Conservation (phyloP, 2,888 invertebrate genomes). For the Morpho helenor region DNA sequence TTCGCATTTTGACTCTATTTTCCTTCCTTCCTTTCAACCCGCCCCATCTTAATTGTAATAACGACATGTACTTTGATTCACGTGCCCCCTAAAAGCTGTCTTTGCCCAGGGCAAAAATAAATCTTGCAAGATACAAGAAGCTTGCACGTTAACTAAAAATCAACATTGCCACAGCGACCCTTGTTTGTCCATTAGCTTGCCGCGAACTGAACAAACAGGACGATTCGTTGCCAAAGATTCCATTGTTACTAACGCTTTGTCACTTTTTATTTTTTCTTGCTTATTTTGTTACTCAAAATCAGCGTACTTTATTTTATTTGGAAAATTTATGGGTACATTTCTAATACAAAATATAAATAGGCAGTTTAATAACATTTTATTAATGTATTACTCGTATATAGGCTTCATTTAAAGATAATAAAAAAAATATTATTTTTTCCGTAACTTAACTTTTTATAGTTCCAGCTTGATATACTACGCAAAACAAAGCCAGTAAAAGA, state of each 20-base stretch:
- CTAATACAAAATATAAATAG: too few relatives aligned
- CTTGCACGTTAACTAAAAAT: slow-evolving; percentile 67
- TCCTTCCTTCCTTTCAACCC: not conserved
- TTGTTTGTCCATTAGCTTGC: slow-evolving; percentile 76
- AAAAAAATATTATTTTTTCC: too few relatives aligned
- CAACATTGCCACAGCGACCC: slow-evolving; percentile 62
- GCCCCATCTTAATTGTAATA: slow-evolving; percentile 6
- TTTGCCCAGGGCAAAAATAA: slow-evolving; percentile 53
- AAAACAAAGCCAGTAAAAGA: too few relatives aligned
- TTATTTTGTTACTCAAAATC: slow-evolving; percentile 3
- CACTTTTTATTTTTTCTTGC: slow-evolving; percentile 23
- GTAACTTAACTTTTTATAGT: too few relatives aligned
- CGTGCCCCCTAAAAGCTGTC: slow-evolving; percentile 20
- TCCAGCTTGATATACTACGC: too few relatives aligned
- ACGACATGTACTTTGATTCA: slow-evolving; percentile 6
- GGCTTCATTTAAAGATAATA: too few relatives aligned
- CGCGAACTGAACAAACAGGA: slow-evolving; percentile 61
- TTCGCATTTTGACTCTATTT: too few relatives aligned
- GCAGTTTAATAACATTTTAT: too few relatives aligned
- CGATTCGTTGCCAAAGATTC: slow-evolving; percentile 35
- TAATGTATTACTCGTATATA: too few relatives aligned
- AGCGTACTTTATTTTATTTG: not conserved
- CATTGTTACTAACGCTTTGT: slow-evolving; percentile 30
- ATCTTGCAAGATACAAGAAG: slow-evolving; percentile 65
- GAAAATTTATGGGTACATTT: too few relatives aligned